phyloP scores from a whole-genome alignment of 2,113 vertebrate species.

The Nematolebias whitei region DNA sequence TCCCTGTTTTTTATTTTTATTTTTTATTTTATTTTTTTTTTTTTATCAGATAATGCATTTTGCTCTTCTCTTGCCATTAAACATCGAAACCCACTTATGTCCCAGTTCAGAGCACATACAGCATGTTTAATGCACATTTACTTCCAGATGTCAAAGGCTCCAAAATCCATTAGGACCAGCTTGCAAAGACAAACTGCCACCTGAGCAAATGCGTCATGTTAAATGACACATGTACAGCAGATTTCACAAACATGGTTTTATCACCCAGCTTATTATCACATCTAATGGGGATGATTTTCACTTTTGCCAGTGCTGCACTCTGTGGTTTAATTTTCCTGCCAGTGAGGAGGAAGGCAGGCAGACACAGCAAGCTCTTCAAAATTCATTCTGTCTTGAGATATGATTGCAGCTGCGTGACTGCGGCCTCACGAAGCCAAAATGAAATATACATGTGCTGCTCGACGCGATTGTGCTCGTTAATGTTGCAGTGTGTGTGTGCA shows the following conservation, averaged over 20 bases:
- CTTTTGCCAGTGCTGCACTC: slow-evolving; percentile 43
- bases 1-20: slow-evolving; percentile 50
- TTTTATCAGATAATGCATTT: slow-evolving; percentile 43
- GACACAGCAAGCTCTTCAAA: slow-evolving; percentile 42
- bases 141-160: slow-evolving; percentile 32
- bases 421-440: slow-evolving; percentile 43
- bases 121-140: slow-evolving; percentile 40
- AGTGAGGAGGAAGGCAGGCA: slow-evolving; percentile 41
- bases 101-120: slow-evolving; percentile 24
- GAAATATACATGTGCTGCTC: slow-evolving; percentile 46
- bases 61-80: slow-evolving; percentile 34
- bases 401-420: slow-evolving; percentile 53
- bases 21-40: too few relatives aligned
- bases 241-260: slow-evolving; percentile 40
- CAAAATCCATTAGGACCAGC: slow-evolving; percentile 52
- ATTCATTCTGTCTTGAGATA: slow-evolving; percentile 52
- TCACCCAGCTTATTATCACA: slow-evolving; percentile 55
- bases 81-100: slow-evolving; percentile 49
- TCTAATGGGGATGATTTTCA: slow-evolving; percentile 61
- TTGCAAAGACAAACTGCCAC: slow-evolving; percentile 44
- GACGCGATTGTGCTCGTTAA: slow-evolving; percentile 48
- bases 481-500: slow-evolving; percentile 31
- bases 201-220: slow-evolving; percentile 49
- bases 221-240: slow-evolving; percentile 44
- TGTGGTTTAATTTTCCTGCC: slow-evolving; percentile 51